Evolutionary conservation across 2,888 invertebrate genomes (phyloP).

Genomic region (Agrotis puta): DNA sequence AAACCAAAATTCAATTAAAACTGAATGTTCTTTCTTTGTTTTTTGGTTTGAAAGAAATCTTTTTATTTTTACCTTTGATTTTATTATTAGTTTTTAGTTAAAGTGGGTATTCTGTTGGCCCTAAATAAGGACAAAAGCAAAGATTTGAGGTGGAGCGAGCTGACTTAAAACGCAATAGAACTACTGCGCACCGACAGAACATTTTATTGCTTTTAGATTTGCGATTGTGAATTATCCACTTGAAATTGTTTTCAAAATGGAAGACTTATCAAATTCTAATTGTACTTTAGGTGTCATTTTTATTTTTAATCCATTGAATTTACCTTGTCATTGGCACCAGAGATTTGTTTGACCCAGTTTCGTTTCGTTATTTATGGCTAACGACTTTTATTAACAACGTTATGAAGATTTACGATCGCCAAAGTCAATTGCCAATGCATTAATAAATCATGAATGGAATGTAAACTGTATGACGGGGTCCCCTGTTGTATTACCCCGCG

Average conservation of each 20-base stretch:
- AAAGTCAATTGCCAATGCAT: slow-evolving; percentile 63
- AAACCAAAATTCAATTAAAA: neutral
- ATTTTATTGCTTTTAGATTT: no score
- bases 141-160: no score
- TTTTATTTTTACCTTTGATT: neutral
- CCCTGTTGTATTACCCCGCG: slow-evolving; percentile 1
- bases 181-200: no score
- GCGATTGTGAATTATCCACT: neutral
- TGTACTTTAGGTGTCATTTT: slow-evolving; percentile 38
- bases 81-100: neutral
- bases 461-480: slow-evolving; percentile 28
- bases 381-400: slow-evolving; percentile 74
- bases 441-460: slow-evolving; percentile 59
- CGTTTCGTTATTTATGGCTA: slow-evolving; percentile 71
- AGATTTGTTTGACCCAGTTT: slow-evolving; percentile 72
- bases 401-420: slow-evolving; percentile 70
- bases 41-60: neutral
- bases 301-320: slow-evolving; percentile 64
- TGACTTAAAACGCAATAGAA: no score
- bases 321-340: slow-evolving; percentile 61
- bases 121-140: no score
- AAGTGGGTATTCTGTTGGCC: no score
- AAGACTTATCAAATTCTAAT: slow-evolving; percentile 11
- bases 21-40: neutral
- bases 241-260: slow-evolving; percentile 7